phyloP scores from a whole-genome alignment of 1,140 invertebrate genomes.

The Dendrolimus kikuchii region DNA sequence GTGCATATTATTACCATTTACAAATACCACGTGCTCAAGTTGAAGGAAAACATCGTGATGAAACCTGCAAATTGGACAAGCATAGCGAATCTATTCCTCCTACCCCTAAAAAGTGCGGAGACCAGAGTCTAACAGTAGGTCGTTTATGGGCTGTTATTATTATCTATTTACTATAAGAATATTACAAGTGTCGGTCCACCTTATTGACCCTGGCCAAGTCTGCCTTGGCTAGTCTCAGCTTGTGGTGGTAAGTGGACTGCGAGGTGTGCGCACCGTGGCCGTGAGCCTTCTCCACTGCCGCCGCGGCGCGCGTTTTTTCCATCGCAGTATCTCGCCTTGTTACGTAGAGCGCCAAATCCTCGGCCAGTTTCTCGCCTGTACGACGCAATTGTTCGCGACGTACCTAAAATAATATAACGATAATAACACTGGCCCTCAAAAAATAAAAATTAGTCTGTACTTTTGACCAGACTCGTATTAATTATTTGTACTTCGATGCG shows the following conservation, averaged over 20 bases:
- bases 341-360: slow-evolving; percentile 84
- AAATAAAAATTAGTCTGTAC: no score
- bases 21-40: no score
- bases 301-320: slow-evolving; percentile 46
- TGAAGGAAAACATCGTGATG: no score
- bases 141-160: no score
- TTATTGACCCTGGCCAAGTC: slow-evolving; percentile 56
- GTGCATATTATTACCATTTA: no score
- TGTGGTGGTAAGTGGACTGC: slow-evolving; percentile 51
- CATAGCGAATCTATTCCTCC: no score
- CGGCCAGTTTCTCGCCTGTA: slow-evolving; percentile 82
- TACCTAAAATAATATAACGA: slow-evolving; percentile 46
- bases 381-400: slow-evolving; percentile 78
- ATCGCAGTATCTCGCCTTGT: slow-evolving; percentile 75
- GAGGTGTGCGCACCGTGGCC: slow-evolving; percentile 35
- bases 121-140: no score
- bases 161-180: no score
- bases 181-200: slow-evolving; percentile 16
- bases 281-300: slow-evolving; percentile 47
- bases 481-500: no score
- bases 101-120: no score
- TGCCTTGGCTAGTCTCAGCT: slow-evolving; percentile 43
- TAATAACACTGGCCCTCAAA: not conserved
- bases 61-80: no score
- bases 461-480: no score